phyloP scores from a whole-genome alignment of 23 tunicate species.

The Trididemnum clinides region DNA sequence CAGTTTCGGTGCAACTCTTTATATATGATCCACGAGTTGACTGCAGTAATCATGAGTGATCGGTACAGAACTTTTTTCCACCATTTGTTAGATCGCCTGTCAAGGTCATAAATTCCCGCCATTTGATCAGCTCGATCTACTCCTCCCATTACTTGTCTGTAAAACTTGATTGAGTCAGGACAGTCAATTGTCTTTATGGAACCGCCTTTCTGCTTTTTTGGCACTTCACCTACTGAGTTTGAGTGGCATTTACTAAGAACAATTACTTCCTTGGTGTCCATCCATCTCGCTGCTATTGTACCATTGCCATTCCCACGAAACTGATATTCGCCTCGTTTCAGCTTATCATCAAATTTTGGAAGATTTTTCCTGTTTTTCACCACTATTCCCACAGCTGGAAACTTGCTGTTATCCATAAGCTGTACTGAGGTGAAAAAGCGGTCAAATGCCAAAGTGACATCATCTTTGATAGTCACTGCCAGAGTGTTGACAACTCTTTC shows the following conservation, averaged over 20 bases:
- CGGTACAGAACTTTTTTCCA: conserved; percentile 26
- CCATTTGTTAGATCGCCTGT: conserved; percentile 7
- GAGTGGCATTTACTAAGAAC: conserved; percentile 4
- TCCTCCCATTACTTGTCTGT: neutral
- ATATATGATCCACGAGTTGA: conserved; percentile 19
- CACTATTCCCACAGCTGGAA: neutral
- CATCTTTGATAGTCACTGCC: neutral
- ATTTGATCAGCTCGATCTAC: conserved; percentile 18
- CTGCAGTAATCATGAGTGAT: neutral
- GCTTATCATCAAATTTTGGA: neutral
- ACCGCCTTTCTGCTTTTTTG: neutral
- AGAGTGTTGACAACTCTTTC: neutral
- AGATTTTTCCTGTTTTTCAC: neutral
- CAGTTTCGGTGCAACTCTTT: neutral
- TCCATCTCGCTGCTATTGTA: neutral
- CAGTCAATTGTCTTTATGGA: neutral
- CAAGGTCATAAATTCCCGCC: conserved; percentile 21
- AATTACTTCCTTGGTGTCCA: conserved; percentile 22
- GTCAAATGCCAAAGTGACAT: conserved; percentile 21
- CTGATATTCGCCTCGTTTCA: conserved; percentile 1
- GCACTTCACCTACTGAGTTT: neutral
- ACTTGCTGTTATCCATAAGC: neutral
- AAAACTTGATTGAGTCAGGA: conserved; percentile 9
- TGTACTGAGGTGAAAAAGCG: conserved; percentile 23
- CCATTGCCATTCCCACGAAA: neutral